phyloP scores from a whole-genome alignment of 2,113 vertebrate genomes.

The Apeltes quadracus region DNA sequence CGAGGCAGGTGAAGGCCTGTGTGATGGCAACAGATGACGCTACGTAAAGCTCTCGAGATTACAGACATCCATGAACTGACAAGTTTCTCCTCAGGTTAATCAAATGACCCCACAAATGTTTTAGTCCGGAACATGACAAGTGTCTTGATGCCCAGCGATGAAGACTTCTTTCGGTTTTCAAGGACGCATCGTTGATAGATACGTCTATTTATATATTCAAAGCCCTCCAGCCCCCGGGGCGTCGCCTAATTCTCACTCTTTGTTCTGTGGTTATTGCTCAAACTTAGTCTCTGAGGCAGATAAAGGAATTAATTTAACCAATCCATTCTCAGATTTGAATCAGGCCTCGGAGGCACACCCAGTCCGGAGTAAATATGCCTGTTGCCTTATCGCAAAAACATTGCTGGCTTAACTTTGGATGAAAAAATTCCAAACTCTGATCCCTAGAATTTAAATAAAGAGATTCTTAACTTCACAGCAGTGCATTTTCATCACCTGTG shows the following conservation, averaged over 20 bases:
- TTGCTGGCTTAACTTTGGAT: slow-evolving; percentile 52
- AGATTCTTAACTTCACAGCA: slow-evolving; percentile 45
- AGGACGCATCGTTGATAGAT: slow-evolving; percentile 43
- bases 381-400: slow-evolving; percentile 66
- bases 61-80: not conserved
- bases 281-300: slow-evolving; percentile 61
- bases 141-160: not conserved
- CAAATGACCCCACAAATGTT: slow-evolving; percentile 27
- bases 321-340: slow-evolving; percentile 69
- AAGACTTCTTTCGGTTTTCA: slow-evolving; percentile 41
- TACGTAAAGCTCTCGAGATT: slow-evolving; percentile 48
- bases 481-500: slow-evolving; percentile 29
- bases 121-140: slow-evolving; percentile 21
- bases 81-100: slow-evolving; percentile 6
- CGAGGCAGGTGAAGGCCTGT: slow-evolving; percentile 33
- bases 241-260: slow-evolving; percentile 56
- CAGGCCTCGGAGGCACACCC: slow-evolving; percentile 58
- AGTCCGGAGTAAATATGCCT: slow-evolving; percentile 68
- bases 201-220: slow-evolving; percentile 45
- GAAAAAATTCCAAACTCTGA: slow-evolving; percentile 27
- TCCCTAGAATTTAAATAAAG: slow-evolving; percentile 55
- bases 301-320: slow-evolving; percentile 74
- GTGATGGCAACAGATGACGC: slow-evolving; percentile 43
- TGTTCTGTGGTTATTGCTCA: slow-evolving; percentile 69
- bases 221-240: slow-evolving; percentile 4